Conservation (phyloP, 2,888 invertebrate species). For the Ceraclea dissimilis region DNA sequence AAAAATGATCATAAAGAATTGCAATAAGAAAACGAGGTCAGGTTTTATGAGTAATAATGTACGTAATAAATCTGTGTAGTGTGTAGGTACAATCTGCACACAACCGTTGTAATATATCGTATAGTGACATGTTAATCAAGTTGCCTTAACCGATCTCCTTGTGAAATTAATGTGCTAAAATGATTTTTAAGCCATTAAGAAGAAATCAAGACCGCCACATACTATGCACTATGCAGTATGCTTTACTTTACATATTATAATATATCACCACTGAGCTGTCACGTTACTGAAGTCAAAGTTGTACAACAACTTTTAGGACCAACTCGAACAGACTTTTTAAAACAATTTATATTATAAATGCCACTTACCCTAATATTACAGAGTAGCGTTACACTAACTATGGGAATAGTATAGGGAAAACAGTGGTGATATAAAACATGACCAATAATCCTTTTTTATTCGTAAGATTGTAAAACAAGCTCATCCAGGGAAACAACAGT, state of each 20-base stretch:
- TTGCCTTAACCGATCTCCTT: neutral
- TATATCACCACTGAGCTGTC: neutral
- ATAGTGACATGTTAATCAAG: too few relatives aligned
- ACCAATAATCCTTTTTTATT: too few relatives aligned
- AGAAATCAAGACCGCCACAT: neutral
- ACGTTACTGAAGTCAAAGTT: neutral
- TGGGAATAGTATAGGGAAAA: too few relatives aligned
- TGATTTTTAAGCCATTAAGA: neutral
- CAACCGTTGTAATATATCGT: too few relatives aligned
- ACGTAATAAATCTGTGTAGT: neutral
- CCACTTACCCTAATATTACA: too few relatives aligned
- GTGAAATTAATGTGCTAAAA: neutral
- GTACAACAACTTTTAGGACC: neutral
- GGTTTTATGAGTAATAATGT: constrained; percentile 1
- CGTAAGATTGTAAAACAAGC: too few relatives aligned
- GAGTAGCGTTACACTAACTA: too few relatives aligned
- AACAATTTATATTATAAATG: too few relatives aligned
- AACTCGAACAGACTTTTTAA: too few relatives aligned
- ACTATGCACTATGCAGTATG: neutral
- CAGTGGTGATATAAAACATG: too few relatives aligned
- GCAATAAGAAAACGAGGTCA: neutral
- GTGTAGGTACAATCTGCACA: neutral
- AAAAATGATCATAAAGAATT: neutral
- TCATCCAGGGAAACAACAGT: too few relatives aligned
- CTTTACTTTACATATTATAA: too few relatives aligned